Evolutionary conservation across 2,797 vertebrate species (phyloP), one percentile per base, ranked within the genome.

Genomic region (Sebastes variabilis): DNA sequence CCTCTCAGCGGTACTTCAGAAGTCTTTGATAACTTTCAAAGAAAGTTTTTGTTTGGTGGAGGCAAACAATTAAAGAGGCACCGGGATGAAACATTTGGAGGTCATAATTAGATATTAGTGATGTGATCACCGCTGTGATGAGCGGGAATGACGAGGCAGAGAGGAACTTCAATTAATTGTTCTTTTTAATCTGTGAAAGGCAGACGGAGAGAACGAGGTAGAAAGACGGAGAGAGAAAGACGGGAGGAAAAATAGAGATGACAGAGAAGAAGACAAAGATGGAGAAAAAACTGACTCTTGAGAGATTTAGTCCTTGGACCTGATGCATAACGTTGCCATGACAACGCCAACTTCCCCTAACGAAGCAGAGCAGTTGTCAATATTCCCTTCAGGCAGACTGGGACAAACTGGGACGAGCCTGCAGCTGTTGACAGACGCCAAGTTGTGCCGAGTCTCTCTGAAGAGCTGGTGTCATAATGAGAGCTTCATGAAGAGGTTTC

Each of bases 11-110:
- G 52, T 3, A 46, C 73, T 68, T 46, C 34, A 6, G 69, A 80
- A 81, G 75, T 77, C 80, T 85, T 61, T 87, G 52, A 76, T 77
- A 72, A 85, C 75, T 77, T 81, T 72, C 46, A 84, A 65, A 71
- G 70, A 49, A 75, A 62, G 66, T 84, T 83, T 67, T 49, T 58
- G 54, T 29, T 29, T n/a, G 62, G 70, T 49, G 68, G 58, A 75
- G 71, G 67, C 60, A 65, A 85, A 88, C 75, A 74, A 77, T 84
- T 81, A 76, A 52, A 75, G 67, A 77, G 66, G 46, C 72, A 13
- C 6, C 27, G 5, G 54, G 71, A 79, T 73, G 75, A 83, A 75
- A 61, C 69, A 13, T 62, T 74, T 76, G 68, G 79, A 88, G 85
- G 83, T 87, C 77, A 64, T 36, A 54, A 71, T 78, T 71, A 62